Conservation (phyloP, 2,797 vertebrate genomes). For the Pipistrellus pipistrellus region DNA sequence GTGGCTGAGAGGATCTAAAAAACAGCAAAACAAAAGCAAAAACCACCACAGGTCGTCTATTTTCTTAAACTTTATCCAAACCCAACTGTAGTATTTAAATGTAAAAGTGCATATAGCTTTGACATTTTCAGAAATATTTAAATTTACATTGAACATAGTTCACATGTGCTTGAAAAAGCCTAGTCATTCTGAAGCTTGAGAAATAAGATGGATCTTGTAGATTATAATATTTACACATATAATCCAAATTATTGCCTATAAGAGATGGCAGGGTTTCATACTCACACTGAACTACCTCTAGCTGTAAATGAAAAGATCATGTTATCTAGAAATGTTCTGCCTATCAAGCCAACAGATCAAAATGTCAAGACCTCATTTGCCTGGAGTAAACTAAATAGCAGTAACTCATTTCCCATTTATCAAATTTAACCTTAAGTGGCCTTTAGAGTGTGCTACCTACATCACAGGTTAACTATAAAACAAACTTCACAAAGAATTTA, state of each 20-base stretch:
- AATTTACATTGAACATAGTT: constrained; percentile 11
- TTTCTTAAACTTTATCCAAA: constrained; percentile 69
- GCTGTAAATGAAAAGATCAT: constrained; percentile 74
- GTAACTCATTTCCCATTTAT: constrained; percentile 62
- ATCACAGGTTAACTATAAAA: constrained; percentile 36
- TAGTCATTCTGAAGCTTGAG: constrained; percentile 53
- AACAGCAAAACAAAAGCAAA: constrained; percentile 58
- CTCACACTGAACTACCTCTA: constrained; percentile 52
- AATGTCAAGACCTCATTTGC: constrained; percentile 67
- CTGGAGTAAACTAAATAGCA: constrained; percentile 50
- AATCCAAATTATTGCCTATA: constrained; percentile 11
- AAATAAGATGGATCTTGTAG: constrained; percentile 64
- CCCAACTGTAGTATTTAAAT: constrained; percentile 32
- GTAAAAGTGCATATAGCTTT: constrained; percentile 36
- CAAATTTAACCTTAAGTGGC: constrained; percentile 73
- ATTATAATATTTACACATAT: constrained; percentile 37
- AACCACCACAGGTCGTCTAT: constrained; percentile 54
- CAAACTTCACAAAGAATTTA: constrained; percentile 46
- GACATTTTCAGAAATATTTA: constrained; percentile 62
- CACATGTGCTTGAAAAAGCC: constrained; percentile 39
- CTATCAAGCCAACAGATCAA: constrained; percentile 59
- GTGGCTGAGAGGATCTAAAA: constrained; percentile 57
- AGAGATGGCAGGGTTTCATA: constrained; percentile 42
- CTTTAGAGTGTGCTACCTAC: constrained; percentile 47
- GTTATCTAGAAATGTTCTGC: constrained; percentile 77